Conservation (phyloP, 2,888 invertebrate genomes). For the Tiliacea citrago region DNA sequence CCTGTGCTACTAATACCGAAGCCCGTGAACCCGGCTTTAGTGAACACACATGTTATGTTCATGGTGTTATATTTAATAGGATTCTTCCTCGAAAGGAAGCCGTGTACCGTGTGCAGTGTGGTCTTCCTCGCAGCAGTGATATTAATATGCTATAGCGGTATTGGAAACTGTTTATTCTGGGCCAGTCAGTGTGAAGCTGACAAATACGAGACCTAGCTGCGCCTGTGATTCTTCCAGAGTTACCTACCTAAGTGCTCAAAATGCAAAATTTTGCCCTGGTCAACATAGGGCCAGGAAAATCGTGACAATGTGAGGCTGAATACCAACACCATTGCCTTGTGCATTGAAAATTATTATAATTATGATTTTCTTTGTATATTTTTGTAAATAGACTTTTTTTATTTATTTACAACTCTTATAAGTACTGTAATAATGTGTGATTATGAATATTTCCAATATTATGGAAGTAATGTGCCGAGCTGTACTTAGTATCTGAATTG, state of each 20-base stretch:
- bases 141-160: conserved; percentile 98
- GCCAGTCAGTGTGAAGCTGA: conserved; percentile 94
- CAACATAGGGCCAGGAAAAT: conserved; percentile 67
- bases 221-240: conserved; percentile 72
- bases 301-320: conserved; percentile 57
- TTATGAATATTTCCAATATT: conserved; percentile 54
- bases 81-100: conserved; percentile 98
- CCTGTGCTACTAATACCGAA: conserved; percentile 99
- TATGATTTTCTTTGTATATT: conserved; percentile 75
- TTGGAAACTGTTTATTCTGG: conserved; percentile 98
- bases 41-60: conserved; percentile 99
- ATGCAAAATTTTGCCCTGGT: conserved; percentile 78
- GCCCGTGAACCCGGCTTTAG: conserved; percentile 98
- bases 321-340: conserved; percentile 54
- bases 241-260: conserved; percentile 80
- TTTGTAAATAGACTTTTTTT: conserved; percentile 83
- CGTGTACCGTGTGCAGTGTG: conserved; percentile 99
- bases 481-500: conserved; percentile 84
- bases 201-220: conserved; percentile 88
- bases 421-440: conserved; percentile 55
- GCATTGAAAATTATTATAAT: conserved; percentile 54
- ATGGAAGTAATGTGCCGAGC: conserved; percentile 73
- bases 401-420: conserved; percentile 58
- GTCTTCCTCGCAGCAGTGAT: conserved; percentile 98
- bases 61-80: conserved; percentile 98